These are phyloP conservation scores for Benitochromis conjunctus DNA, from an alignment of 2,113 vertebrate species.

Conservation along the genomic window DNA sequence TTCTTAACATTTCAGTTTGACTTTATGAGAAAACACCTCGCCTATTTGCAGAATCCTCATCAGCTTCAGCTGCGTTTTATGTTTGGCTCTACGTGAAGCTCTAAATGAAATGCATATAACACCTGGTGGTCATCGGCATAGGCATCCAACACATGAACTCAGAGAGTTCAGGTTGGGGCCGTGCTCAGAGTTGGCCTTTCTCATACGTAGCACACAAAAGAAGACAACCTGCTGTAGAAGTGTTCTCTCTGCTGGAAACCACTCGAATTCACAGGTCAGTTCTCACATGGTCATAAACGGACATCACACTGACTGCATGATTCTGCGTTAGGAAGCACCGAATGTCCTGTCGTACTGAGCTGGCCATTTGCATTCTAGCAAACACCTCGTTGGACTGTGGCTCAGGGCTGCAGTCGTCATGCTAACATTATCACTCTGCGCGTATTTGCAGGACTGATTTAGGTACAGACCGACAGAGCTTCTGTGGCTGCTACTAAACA, in stretches of 20 bases:
- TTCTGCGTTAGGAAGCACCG: not conserved
- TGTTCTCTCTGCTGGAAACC: not conserved
- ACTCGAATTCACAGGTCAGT: not conserved
- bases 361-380: accelerated
- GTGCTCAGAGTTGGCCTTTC: not conserved
- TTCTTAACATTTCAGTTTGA: not conserved
- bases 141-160: not conserved
- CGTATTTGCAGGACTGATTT: not conserved
- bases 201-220: not conserved
- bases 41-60: not conserved
- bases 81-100: not conserved
- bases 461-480: not conserved
- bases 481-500: not conserved
- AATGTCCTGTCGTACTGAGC: not conserved
- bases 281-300: not conserved
- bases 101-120: not conserved
- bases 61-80: not conserved
- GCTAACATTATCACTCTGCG: not conserved
- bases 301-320: not conserved
- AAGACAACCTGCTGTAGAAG: not conserved
- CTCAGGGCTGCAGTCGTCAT: not conserved
- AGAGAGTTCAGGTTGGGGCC: not conserved
- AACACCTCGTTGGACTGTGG: not conserved
- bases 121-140: not conserved
- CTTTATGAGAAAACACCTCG: not conserved